phyloP scores from a whole-genome alignment of 2,888 invertebrate genomes.

The Autographa gamma region DNA sequence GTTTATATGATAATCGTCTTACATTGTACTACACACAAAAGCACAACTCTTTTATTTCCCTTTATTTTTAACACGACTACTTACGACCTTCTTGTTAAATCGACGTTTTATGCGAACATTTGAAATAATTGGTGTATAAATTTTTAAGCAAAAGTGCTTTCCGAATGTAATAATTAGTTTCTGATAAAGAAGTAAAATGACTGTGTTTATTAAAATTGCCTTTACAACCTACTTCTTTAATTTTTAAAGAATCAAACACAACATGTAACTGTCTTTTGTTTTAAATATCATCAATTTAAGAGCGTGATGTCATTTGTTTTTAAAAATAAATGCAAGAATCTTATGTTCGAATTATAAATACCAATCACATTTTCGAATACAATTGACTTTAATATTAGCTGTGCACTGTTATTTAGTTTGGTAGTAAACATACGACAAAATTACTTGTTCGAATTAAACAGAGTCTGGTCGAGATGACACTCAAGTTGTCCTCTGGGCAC shows the following conservation, averaged over 20 bases:
- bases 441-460: constrained; percentile 76
- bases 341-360: too few species aligned
- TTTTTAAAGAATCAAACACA: not conserved
- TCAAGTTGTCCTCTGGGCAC: constrained; percentile 74
- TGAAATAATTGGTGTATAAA: not conserved
- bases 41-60: constrained; percentile 27
- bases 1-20: constrained; percentile 54
- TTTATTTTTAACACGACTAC: constrained; percentile 25
- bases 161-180: not conserved
- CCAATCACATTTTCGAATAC: constrained; percentile 14
- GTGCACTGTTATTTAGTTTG: constrained; percentile 71
- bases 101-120: not conserved
- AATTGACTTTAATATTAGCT: constrained; percentile 64
- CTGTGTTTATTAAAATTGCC: not conserved
- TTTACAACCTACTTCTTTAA: constrained; percentile 2
- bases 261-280: too few species aligned
- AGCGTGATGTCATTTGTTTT: not conserved
- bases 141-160: not conserved
- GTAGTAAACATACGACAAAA: constrained; percentile 55
- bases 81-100: constrained; percentile 12
- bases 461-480: constrained; percentile 70
- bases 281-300: too few species aligned
- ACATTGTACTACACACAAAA: constrained; percentile 46
- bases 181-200: not conserved
- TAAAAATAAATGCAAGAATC: not conserved